phyloP scores from a whole-genome alignment of 2,797 vertebrate genomes.

The Sorex maritimensis region DNA sequence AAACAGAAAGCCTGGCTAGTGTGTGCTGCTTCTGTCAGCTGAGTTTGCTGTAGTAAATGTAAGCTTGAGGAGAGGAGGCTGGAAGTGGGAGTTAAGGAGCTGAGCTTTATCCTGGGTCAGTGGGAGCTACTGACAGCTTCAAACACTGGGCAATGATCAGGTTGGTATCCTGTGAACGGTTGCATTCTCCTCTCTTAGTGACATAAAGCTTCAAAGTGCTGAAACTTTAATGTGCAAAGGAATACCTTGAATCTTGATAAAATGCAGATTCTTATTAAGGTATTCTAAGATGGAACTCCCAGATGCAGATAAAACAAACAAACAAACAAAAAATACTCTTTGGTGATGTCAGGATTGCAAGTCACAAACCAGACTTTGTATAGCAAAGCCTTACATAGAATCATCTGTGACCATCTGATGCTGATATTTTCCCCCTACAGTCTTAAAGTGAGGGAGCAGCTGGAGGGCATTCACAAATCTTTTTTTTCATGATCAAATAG shows the following conservation, averaged over 20 bases:
- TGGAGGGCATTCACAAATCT: background rate
- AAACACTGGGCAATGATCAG: rapidly evolving
- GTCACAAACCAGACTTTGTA: background rate
- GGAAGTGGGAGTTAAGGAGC: background rate
- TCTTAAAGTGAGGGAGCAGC: background rate
- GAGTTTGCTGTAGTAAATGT: background rate
- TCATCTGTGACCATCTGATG: background rate
- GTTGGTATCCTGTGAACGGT: background rate
- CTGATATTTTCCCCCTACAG: background rate
- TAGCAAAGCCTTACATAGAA: background rate
- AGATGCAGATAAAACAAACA: no score
- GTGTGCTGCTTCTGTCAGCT: background rate
- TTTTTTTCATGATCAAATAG: slow-evolving; percentile 8
- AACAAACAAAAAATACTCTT: no score
- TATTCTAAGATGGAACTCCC: no score
- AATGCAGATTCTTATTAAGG: background rate
- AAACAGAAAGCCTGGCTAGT: background rate
- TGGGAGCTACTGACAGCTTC: background rate
- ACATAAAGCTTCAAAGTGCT: background rate
- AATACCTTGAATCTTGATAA: background rate
- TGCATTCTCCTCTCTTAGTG: background rate
- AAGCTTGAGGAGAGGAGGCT: background rate
- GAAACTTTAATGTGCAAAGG: background rate
- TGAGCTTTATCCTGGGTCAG: background rate
- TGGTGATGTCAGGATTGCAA: background rate